These are phyloP conservation scores for Oryzias curvinotus DNA, from an alignment of 2,113 vertebrate genomes.

Conservation along the genomic window DNA sequence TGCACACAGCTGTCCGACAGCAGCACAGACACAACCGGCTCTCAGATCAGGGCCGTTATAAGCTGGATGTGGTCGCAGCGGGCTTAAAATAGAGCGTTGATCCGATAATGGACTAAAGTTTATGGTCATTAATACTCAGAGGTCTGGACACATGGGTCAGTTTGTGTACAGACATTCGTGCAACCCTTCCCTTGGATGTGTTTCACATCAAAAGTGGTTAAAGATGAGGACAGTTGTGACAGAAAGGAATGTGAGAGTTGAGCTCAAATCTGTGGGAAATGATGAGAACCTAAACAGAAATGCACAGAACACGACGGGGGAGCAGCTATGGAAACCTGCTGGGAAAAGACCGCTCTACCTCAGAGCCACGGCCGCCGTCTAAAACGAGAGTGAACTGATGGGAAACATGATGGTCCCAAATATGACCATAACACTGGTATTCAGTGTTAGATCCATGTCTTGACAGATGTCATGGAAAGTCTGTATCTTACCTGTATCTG, in stretches of 20 bases:
- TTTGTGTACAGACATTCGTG: constrained; percentile 25
- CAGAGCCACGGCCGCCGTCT: too few relatives aligned
- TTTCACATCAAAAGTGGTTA: not conserved
- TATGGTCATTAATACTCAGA: constrained; percentile 62
- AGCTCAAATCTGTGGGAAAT: too few relatives aligned
- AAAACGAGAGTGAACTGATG: too few relatives aligned
- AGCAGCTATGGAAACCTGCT: too few relatives aligned
- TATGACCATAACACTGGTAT: too few relatives aligned
- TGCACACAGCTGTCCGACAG: constrained; percentile 28
- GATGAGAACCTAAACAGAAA: too few relatives aligned
- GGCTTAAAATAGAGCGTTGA: constrained; percentile 65
- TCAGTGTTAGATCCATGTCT: too few relatives aligned
- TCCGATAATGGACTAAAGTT: constrained; percentile 69
- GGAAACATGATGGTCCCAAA: too few relatives aligned
- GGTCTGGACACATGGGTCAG: constrained; percentile 47
- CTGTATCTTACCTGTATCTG: too few relatives aligned
- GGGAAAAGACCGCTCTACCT: too few relatives aligned
- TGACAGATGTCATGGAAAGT: too few relatives aligned
- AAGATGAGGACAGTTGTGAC: constrained; percentile 17
- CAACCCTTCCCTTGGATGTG: not conserved
- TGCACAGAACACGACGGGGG: too few relatives aligned
- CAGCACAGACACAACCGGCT: constrained; percentile 29
- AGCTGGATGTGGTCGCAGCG: constrained; percentile 47
- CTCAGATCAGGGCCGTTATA: constrained; percentile 32
- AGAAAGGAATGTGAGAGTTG: constrained; percentile 8